These are phyloP conservation scores for Microplitis demolitor DNA, from an alignment of 1,140 invertebrate species.

Conservation along the genomic window DNA sequence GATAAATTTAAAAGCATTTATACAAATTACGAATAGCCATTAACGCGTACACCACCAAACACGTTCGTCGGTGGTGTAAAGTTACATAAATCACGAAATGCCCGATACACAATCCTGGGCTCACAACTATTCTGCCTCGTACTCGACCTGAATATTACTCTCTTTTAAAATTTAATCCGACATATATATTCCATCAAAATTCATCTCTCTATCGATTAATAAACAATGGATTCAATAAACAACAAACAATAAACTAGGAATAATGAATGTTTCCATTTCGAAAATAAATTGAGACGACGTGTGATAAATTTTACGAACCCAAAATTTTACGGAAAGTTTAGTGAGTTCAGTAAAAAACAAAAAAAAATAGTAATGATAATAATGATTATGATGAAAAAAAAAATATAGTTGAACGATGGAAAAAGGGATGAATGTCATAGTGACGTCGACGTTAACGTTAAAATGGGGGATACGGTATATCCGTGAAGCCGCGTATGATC, in stretches of 20 bases:
- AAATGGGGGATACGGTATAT: conserved; percentile 39
- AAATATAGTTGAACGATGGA: background rate
- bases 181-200: too few relatives aligned
- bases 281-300: too few relatives aligned
- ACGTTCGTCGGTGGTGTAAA: conserved; percentile 30
- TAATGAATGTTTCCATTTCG: too few relatives aligned
- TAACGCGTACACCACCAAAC: conserved; percentile 29
- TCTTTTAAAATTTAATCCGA: too few relatives aligned
- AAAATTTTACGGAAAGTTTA: background rate
- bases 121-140: too few relatives aligned
- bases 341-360: conserved; percentile 33
- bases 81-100: conserved; percentile 41
- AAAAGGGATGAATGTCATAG: conserved; percentile 13
- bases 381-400: conserved; percentile 1
- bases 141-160: too few relatives aligned
- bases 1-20: conserved; percentile 48
- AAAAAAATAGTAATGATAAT: background rate
- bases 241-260: too few relatives aligned
- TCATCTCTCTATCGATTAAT: too few relatives aligned
- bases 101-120: background rate
- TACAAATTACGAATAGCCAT: conserved; percentile 51
- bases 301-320: too few relatives aligned
- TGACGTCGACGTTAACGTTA: conserved; percentile 27
- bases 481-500: too few relatives aligned
- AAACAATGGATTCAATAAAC: too few relatives aligned